Evolutionary conservation across 2,888 invertebrate species (phyloP), one percentile per base, ranked within the genome.

Genomic region (Oithona nana): DNA sequence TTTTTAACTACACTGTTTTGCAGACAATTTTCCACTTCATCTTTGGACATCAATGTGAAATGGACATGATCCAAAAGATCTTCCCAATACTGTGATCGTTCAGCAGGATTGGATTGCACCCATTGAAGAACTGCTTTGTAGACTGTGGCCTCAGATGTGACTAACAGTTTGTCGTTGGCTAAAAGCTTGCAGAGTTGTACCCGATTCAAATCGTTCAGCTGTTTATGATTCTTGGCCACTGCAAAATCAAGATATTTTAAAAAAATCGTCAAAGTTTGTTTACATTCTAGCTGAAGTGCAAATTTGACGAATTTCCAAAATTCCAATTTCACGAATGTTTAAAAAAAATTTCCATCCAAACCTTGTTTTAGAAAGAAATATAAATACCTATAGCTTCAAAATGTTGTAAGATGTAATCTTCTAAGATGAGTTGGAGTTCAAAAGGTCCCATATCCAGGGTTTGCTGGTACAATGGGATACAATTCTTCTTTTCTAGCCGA

Each of bases 381-480:
- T n/a, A n/a, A n/a, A n/a, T n/a, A n/a, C n/a, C 31, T n/a, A 57
- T 57, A 16, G 20, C 24, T 6, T 59, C 59, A 59, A 59, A 59
- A 28, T 59, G 39, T 31, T 49, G 39, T 13, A 59, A 49, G 28
- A 59, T 59, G 39, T 22, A 59, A 26, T 59, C 59, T 26, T 59
- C 26, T 1, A 28, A 20, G 16, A 22, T 22, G 3, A 31, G 11
- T 22, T 49, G 39, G 2, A 59, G 48, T 16, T 59, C 59, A 6
- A 20, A 31, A 48, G 59, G 59, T 2, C 59, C 59, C 48, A 59
- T 16, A 8, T 49, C 20, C 8, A 26, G 26, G 1, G 59, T 48
- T 16, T 59, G 28, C 39, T 26, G 49, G 26, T 31, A 59, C 16
- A 59, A 16, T 22, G 48, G 20, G 22, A 59, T 28, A 26, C 31